phyloP scores from a whole-genome alignment of 1,140 invertebrate species.

The Ericerus pela region DNA sequence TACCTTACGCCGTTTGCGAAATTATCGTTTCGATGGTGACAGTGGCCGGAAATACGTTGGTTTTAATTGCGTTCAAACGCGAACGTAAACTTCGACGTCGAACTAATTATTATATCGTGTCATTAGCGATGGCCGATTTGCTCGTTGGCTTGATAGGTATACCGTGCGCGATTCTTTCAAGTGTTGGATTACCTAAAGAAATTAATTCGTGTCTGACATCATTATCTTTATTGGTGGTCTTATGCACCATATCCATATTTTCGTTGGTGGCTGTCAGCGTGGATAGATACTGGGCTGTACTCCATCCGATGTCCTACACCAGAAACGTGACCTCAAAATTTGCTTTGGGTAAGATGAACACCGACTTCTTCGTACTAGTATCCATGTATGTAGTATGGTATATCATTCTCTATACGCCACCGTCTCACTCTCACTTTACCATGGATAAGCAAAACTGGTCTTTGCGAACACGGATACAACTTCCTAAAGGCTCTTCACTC shows the following conservation, averaged over 20 bases:
- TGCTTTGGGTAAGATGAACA: constrained; percentile 57
- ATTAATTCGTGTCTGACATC: constrained; percentile 71
- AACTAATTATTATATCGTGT: constrained; percentile 84
- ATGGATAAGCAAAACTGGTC: too few relatives aligned
- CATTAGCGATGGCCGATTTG: constrained; percentile 69
- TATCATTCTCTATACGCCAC: too few relatives aligned
- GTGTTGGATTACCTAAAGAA: constrained; percentile 55
- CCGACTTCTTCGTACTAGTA: too few relatives aligned
- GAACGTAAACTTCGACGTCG: constrained; percentile 59
- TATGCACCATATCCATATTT: constrained; percentile 84
- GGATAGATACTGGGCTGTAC: constrained; percentile 82
- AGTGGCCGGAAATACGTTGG: constrained; percentile 66
- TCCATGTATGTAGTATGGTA: too few relatives aligned
- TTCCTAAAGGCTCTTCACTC: too few relatives aligned
- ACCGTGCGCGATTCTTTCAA: constrained; percentile 68
- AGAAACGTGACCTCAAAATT: constrained; percentile 68
- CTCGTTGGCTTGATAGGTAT: constrained; percentile 64
- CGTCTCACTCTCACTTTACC: too few relatives aligned
- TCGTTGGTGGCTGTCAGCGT: constrained; percentile 78
- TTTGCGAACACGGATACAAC: too few relatives aligned
- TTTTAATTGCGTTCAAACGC: constrained; percentile 63
- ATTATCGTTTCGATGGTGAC: constrained; percentile 63
- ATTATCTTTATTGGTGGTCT: constrained; percentile 66
- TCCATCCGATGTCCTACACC: constrained; percentile 78
- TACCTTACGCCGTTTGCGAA: constrained; percentile 58